These are phyloP conservation scores for Odontamblyopus rebecca DNA, from an alignment of 2,797 vertebrate genomes.

Conservation along the genomic window DNA sequence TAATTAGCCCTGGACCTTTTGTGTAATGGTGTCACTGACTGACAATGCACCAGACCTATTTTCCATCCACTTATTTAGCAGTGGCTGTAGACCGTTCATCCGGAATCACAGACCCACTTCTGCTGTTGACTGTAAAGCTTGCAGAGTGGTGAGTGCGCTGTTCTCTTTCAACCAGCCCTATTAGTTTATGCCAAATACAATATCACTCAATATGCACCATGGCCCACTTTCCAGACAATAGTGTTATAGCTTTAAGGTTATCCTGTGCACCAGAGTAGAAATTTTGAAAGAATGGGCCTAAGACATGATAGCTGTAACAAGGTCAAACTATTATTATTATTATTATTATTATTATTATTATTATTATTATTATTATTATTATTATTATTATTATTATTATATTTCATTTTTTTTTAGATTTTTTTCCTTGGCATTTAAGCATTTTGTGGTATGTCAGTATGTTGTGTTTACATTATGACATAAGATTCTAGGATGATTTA, in stretches of 20 bases:
- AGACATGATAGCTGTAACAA: not conserved
- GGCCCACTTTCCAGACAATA: conserved; percentile 45
- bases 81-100: conserved; percentile 50
- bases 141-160: conserved; percentile 17
- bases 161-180: conserved; percentile 41
- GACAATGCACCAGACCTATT: conserved; percentile 38
- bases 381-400: no score
- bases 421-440: not conserved
- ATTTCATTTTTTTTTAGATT: no score
- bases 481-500: no score
- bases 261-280: conserved; percentile 3
- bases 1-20: conserved; percentile 46
- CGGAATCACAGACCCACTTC: conserved; percentile 71
- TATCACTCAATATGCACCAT: conserved; percentile 32
- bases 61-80: conserved; percentile 49
- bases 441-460: not conserved
- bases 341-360: no score
- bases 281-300: not conserved
- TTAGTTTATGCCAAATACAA: conserved; percentile 47
- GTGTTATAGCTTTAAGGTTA: conserved; percentile 4
- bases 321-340: not conserved
- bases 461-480: not conserved
- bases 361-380: no score
- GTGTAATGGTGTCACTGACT: conserved; percentile 45
- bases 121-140: conserved; percentile 36